phyloP scores from a whole-genome alignment of 2,888 invertebrate species.

The Torymus aiolomorphi region DNA sequence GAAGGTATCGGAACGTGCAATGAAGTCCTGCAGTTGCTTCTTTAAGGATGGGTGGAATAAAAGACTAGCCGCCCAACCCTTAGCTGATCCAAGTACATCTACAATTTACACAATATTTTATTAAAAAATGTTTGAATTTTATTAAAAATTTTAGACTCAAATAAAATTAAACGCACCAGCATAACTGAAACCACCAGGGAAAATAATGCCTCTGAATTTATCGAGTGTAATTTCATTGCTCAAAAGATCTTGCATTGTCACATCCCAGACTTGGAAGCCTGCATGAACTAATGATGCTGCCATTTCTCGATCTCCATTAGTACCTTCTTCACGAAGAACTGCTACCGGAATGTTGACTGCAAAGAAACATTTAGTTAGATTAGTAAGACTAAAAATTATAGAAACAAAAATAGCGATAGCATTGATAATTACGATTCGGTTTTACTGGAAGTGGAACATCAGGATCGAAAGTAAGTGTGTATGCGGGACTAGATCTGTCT shows the following conservation, averaged over 20 bases:
- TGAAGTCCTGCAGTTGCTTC: constrained; percentile 87
- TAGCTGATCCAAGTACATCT: constrained; percentile 97
- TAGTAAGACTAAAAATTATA: not conserved
- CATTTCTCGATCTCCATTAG: constrained; percentile 99
- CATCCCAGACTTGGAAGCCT: constrained; percentile 94
- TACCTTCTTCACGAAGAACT: constrained; percentile 96
- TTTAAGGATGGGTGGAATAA: constrained; percentile 86
- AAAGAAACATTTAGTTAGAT: constrained; percentile 14
- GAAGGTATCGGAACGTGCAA: constrained; percentile 87
- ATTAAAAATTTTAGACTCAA: not conserved
- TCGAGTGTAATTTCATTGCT: constrained; percentile 84
- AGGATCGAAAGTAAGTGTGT: constrained; percentile 84
- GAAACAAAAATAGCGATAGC: no score
- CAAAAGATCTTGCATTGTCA: constrained; percentile 94
- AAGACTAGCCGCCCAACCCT: constrained; percentile 97
- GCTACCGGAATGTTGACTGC: constrained; percentile 83
- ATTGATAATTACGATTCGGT: constrained; percentile 41
- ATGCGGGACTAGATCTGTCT: constrained; percentile 83
- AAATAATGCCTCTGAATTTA: constrained; percentile 91
- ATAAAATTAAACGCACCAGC: constrained; percentile 81
- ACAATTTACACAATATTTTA: constrained; percentile 59
- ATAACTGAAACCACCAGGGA: constrained; percentile 99
- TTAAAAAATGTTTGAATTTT: constrained; percentile 2
- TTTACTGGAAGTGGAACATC: constrained; percentile 77
- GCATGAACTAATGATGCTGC: constrained; percentile 91